A percentile compares a stretch with the other conserved stretches of the same genome.
phyloP scores from a whole-genome alignment of 2,113 vertebrate genomes.

The Sisor rabdophorus region DNA sequence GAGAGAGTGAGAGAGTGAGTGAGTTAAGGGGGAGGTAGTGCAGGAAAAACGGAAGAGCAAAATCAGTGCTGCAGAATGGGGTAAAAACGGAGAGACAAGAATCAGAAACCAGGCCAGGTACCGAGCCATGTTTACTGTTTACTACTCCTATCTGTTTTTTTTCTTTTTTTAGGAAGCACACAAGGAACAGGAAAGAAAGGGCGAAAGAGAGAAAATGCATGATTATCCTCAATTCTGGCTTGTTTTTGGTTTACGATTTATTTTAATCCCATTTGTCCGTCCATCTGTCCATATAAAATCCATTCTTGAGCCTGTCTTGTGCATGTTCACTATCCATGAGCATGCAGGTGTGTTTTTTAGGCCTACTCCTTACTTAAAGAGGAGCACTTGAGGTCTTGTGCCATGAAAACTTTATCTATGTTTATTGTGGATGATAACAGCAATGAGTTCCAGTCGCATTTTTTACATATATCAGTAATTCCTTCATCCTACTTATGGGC shows the following conservation, averaged over 20 bases:
- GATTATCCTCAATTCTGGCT: conserved; percentile 19
- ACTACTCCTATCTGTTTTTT: conserved; percentile 26
- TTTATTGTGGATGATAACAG: conserved; percentile 8
- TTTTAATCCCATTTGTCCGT: conserved; percentile 9
- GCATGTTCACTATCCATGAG: conserved; percentile 33
- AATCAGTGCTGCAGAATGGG: conserved; percentile 44
- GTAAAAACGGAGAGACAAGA: conserved; percentile 43
- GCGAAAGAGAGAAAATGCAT: conserved; percentile 2
- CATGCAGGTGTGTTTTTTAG: conserved; percentile 42
- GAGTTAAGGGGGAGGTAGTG: conserved; percentile 43
- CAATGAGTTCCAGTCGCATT: neutral
- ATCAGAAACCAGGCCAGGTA: conserved; percentile 52
- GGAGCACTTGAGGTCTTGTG: neutral
- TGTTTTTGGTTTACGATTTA: conserved; percentile 20
- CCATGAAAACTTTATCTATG: neutral
- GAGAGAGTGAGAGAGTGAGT: conserved; percentile 35
- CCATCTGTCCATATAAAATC: conserved; percentile 21
- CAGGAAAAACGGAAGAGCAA: conserved; percentile 39
- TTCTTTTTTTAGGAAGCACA: conserved; percentile 25
- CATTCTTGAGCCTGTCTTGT: neutral
- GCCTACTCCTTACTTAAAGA: conserved; percentile 36
- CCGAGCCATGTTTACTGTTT: conserved; percentile 37
- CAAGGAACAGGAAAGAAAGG: neutral
- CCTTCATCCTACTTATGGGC: neutral
- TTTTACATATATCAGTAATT: neutral